Percentiles rank a stretch among this genome's conserved stretches.
Evolutionary conservation across 2,797 vertebrate genomes (phyloP).

Genomic region (Chromis chromis): DNA sequence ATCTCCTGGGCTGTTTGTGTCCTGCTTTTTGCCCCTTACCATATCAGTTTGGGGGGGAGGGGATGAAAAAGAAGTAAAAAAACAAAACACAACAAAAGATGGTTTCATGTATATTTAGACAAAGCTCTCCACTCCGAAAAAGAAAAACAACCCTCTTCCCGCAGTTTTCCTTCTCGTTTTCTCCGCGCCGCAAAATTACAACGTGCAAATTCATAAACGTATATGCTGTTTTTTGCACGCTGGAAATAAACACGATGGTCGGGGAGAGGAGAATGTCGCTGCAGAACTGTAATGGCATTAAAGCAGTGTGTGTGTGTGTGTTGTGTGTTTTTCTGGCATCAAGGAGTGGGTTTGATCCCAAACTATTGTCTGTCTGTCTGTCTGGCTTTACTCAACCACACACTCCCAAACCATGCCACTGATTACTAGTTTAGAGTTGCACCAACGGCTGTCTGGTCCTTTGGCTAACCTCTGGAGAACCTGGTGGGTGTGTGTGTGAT

Average conservation of each 20-base stretch:
- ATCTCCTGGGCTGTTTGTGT: neutral
- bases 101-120: constrained; percentile 72
- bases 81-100: constrained; percentile 53
- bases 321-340: constrained; percentile 27
- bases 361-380: constrained; percentile 79
- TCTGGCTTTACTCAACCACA: constrained; percentile 73
- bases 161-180: constrained; percentile 78
- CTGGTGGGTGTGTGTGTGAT: constrained; percentile 41
- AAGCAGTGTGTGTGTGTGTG: neutral
- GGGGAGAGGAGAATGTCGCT: constrained; percentile 57
- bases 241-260: constrained; percentile 80
- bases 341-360: constrained; percentile 65
- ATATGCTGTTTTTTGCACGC: constrained; percentile 77
- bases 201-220: constrained; percentile 81
- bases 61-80: neutral
- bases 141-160: constrained; percentile 77
- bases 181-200: constrained; percentile 87
- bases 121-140: constrained; percentile 58
- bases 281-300: constrained; percentile 38
- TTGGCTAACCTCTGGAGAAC: constrained; percentile 77
- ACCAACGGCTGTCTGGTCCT: constrained; percentile 77
- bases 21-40: constrained; percentile 43
- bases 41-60: constrained; percentile 21
- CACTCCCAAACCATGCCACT: constrained; percentile 70
- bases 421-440: constrained; percentile 80